These are phyloP conservation scores for Falco punctatus DNA, from an alignment of 2,113 vertebrate species.

Conservation along the genomic window DNA sequence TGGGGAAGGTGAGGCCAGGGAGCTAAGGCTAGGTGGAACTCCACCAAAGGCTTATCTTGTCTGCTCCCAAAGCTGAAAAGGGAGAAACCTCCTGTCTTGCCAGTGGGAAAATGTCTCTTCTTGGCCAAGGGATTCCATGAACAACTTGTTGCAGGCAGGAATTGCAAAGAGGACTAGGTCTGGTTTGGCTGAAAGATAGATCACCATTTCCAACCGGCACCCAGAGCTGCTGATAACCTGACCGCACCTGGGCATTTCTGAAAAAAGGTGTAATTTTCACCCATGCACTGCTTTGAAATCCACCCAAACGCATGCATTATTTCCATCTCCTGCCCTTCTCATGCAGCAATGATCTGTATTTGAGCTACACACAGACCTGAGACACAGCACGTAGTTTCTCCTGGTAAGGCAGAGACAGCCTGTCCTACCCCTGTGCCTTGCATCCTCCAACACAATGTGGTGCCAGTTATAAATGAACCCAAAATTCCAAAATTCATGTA, in stretches of 20 bases:
- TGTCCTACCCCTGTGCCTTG: background rate
- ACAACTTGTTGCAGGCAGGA: background rate
- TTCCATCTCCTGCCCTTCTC: background rate
- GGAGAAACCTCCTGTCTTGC: background rate
- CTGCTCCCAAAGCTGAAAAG: background rate
- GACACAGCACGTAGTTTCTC: background rate
- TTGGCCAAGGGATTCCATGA: background rate
- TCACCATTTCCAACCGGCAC: background rate
- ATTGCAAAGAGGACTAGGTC: background rate
- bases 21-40: background rate
- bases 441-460: background rate
- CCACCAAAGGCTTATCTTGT: background rate
- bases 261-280: background rate
- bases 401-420: background rate
- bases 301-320: background rate
- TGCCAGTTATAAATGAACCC: background rate
- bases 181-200: background rate
- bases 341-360: rapidly evolving
- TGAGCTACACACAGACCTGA: background rate
- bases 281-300: background rate
- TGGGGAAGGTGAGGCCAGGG: background rate
- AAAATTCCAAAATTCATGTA: background rate
- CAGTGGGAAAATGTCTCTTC: background rate
- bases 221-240: background rate
- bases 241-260: background rate